Base-by-base conservation (phyloP, 1,140 invertebrate species). In the Elysia chlorotica region DNA sequence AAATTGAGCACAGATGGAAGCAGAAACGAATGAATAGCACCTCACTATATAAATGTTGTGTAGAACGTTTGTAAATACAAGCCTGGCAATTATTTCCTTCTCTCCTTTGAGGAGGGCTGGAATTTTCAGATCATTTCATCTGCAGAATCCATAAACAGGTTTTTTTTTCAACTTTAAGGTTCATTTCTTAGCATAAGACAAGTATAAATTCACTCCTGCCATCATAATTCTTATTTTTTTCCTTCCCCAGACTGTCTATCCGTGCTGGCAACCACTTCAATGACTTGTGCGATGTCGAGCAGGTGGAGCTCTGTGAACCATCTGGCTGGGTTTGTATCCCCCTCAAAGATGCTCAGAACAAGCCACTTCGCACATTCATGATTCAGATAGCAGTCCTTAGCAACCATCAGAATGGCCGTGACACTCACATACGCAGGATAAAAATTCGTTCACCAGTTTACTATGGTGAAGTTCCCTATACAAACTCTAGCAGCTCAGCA, bases 341-440 rank as follows among this genome's bases (percentile, higher is more conserved):
- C 33, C 71, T 87, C 38, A 96, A 96, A 88, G 95, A 98, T 83
- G 92, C 94, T 28, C 92, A 93, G 79, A 93, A 95, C 35, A 91
- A 92, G 79, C 94, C 95, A 4, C 94, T 98, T 41, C 90, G 96
- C 77, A 96, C 96, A 35, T 98, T 96, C 81, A 97, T 99, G 94
- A 92, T 99, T 53, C 96, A 99, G 88, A 81, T 89, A 37, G 87
- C 87, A 33, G 82, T 89, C 14, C 91, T 99, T 19, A 96, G 95
- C 72, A 99, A 99, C 88, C 97, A 99, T 89, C 98, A 99, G 87
- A 99, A 99, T 89, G 98, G 98, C 21, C 87, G 98, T 68, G 98
- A 99, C 82, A 99, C 97, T 10, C 98, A 99, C 85, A 94, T 99
- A 90, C 90, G 98, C 61, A 96, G 98, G 87, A 98, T 99, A 59